Evolutionary conservation across 2,888 invertebrate genomes (phyloP), one percentile per base, ranked within the genome.

Genomic region (Thumatha senex): DNA sequence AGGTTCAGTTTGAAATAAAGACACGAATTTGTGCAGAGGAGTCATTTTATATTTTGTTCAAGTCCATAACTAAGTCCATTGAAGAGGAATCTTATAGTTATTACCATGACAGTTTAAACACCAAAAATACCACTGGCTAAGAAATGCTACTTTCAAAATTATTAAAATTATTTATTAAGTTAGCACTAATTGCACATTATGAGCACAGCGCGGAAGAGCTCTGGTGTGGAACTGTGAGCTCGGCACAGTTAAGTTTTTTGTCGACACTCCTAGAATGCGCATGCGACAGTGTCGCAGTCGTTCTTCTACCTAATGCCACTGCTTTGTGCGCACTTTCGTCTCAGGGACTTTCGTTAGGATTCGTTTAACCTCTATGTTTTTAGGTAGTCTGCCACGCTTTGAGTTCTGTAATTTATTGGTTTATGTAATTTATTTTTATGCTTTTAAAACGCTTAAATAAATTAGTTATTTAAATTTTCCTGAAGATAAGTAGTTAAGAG

Each of bases 21-120:
- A 93, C 58, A 93, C 93, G 46, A 94, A 88, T 75, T 92, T 93
- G 64, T 94, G 92, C 39, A 94, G 78, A 31, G 94, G 93, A 70
- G 93, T 93, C 93, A 94, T 94, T 64, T 67, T 51, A 38, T 56
- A 48, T 36, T 48, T 30, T n/a, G 46, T 42, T 48, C n/a, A 51
- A 52, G 39, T 44, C 36, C 43, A 12, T 18, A 12, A 2, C 39
- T 34, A 29, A 31, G 29, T 35, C 29, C 40, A 15, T 50, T 30
- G 29, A 12, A 41, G 46, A 34, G 35, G 13, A 54, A 43, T 41
- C 50, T 58, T 54, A 41, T 34, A 40, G 50, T 31, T 31, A 13
- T 36, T 35, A 61, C 58, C 38, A 43, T 57, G 15, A 48, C 59
- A 63, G 58, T 47, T 40, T 13, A 18, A 42, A 50, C 12, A 41